A percentile compares a stretch with the other conserved stretches of the same genome.
These are phyloP conservation scores for Champsocephalus gunnari DNA, from an alignment of 2,797 vertebrate species.

Conservation along the genomic window DNA sequence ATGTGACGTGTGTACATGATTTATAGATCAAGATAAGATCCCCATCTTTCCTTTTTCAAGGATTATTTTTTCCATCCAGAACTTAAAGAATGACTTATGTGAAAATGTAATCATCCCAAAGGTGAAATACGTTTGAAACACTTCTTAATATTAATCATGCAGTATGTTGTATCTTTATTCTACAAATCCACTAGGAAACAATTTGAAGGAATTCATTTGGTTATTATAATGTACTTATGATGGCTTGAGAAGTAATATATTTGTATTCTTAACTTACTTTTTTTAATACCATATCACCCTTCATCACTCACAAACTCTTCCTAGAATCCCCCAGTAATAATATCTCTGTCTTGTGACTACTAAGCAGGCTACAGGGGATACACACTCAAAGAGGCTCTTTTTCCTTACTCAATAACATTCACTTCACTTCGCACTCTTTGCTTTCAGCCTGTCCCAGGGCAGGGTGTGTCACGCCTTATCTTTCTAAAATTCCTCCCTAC, in stretches of 20 bases:
- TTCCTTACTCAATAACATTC: conserved; percentile 22
- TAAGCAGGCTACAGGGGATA: background rate
- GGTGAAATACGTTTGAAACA: background rate
- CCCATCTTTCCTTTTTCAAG: too few species aligned
- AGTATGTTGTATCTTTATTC: background rate
- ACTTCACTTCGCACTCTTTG: conserved; percentile 3
- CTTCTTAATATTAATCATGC: background rate
- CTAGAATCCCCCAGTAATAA: background rate
- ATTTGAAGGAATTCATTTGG: background rate
- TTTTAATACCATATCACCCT: background rate
- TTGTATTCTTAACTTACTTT: background rate
- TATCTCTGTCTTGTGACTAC: background rate
- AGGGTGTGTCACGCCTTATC: conserved; percentile 82
- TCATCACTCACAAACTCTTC: background rate
- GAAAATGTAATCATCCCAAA: background rate
- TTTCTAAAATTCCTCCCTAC: conserved; percentile 76
- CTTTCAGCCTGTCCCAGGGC: conserved; percentile 41
- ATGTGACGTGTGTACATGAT: too few species aligned
- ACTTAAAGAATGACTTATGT: background rate
- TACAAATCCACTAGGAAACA: background rate
- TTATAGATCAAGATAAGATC: too few species aligned
- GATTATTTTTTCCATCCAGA: background rate
- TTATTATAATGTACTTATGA: background rate
- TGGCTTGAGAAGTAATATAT: background rate
- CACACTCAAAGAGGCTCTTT: background rate